A percentile compares a stretch with the other conserved stretches of the same genome.
These are phyloP conservation scores for Iphiclides podalirius DNA, from an alignment of 2,888 invertebrate genomes.

Conservation along the genomic window DNA sequence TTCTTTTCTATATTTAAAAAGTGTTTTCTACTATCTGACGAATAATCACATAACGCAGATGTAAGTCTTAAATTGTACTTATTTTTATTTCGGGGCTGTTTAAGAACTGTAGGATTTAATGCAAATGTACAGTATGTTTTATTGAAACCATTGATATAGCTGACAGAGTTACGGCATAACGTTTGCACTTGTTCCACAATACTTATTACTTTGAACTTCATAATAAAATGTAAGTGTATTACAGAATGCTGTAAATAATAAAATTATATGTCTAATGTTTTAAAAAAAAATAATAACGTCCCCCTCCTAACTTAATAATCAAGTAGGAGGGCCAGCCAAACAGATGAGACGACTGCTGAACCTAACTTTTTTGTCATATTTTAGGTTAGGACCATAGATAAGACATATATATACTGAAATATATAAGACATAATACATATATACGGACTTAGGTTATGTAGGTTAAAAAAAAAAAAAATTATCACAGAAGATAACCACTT, in stretches of 20 bases:
- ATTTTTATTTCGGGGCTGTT: conserved; percentile 34
- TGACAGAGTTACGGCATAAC: conserved; percentile 34
- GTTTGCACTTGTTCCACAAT: conserved; percentile 45
- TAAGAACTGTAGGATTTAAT: conserved; percentile 11
- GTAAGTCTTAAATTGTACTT: conserved; percentile 40
- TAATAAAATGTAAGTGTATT: conserved; percentile 30
- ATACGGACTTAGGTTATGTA: too few relatives aligned
- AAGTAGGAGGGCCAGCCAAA: too few relatives aligned
- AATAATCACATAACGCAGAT: conserved; percentile 50
- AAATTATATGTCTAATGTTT: not conserved
- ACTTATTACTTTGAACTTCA: conserved; percentile 49
- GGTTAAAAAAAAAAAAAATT: too few relatives aligned
- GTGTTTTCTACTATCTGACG: conserved; percentile 61
- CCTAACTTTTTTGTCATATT: too few relatives aligned
- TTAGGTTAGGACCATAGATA: too few relatives aligned
- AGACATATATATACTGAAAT: too few relatives aligned
- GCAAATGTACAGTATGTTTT: conserved; percentile 27
- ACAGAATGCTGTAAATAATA: conserved; percentile 2
- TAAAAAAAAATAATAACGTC: not conserved
- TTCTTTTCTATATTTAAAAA: conserved; percentile 68
- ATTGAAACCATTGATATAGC: conserved; percentile 35
- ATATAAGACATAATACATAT: too few relatives aligned
- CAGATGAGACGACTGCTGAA: too few relatives aligned
- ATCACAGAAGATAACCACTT: too few relatives aligned
- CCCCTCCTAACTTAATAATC: not conserved